phyloP scores from a whole-genome alignment of 2,888 invertebrate genomes.

The Calliopum simillimum region DNA sequence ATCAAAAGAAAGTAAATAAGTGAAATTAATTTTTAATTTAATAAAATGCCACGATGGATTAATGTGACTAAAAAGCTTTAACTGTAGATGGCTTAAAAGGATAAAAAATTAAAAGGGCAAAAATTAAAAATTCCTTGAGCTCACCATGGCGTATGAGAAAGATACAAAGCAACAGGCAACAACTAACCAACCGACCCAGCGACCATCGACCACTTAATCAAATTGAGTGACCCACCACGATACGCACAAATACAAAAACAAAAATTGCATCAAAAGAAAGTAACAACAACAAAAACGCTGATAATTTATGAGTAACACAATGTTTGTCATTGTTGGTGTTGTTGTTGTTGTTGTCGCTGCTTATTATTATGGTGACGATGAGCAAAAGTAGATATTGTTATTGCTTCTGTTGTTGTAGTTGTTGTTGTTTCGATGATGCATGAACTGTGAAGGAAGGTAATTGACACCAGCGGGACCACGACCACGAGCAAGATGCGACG shows the following conservation, averaged over 20 bases:
- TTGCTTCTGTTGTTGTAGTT: not conserved
- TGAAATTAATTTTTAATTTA: too few relatives aligned
- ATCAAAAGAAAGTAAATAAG: too few relatives aligned
- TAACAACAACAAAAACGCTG: slow-evolving; percentile 2
- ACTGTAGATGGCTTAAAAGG: too few relatives aligned
- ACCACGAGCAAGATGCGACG: slow-evolving; percentile 6
- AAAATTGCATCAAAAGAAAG: not conserved
- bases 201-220: not conserved
- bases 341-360: not conserved
- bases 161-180: not conserved
- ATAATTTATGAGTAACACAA: not conserved
- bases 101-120: too few relatives aligned
- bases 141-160: too few relatives aligned
- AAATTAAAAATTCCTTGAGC: too few relatives aligned
- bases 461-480: slow-evolving; percentile 4
- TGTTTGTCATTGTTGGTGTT: not conserved
- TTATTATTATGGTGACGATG: slow-evolving; percentile 6
- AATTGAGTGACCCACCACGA: not conserved
- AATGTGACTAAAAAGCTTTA: too few relatives aligned
- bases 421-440: slow-evolving; percentile 13
- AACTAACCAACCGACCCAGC: not conserved
- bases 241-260: slow-evolving; percentile 22
- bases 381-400: not conserved
- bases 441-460: slow-evolving; percentile 20
- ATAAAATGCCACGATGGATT: too few relatives aligned